These are phyloP conservation scores for Papilio glaucus DNA, from an alignment of 1,140 invertebrate species.

Conservation along the genomic window DNA sequence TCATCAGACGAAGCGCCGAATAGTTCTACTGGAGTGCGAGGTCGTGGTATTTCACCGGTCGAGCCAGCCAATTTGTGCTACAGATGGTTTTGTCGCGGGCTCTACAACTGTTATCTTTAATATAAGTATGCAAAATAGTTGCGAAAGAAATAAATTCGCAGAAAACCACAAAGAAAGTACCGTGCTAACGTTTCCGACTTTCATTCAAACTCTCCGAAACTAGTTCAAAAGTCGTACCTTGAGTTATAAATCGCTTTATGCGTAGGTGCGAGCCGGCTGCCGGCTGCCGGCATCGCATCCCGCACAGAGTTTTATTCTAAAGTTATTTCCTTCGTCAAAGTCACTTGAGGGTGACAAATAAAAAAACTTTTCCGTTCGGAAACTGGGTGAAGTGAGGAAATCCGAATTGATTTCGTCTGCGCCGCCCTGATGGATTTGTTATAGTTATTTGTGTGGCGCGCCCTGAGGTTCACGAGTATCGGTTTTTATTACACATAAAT, in stretches of 20 bases:
- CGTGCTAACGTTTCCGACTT: slow-evolving; percentile 24
- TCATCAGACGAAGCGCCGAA: too few relatives aligned
- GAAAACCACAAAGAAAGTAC: slow-evolving; percentile 29
- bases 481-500: background rate
- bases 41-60: too few relatives aligned
- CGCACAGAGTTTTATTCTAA: slow-evolving; percentile 54
- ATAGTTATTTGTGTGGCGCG: slow-evolving; percentile 31
- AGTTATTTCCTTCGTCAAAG: slow-evolving; percentile 62
- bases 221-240: slow-evolving; percentile 42
- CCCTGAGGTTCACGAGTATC: background rate
- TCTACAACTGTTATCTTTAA: slow-evolving; percentile 15
- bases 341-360: slow-evolving; percentile 54
- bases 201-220: slow-evolving; percentile 39
- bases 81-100: too few relatives aligned
- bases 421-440: slow-evolving; percentile 42
- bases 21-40: too few relatives aligned
- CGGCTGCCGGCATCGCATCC: too few relatives aligned
- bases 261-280: slow-evolving; percentile 12
- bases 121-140: slow-evolving; percentile 2
- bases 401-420: slow-evolving; percentile 55
- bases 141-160: slow-evolving; percentile 38
- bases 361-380: slow-evolving; percentile 49
- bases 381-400: slow-evolving; percentile 50
- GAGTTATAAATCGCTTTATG: slow-evolving; percentile 45
- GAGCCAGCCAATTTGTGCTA: too few relatives aligned